phyloP scores from a whole-genome alignment of 2,888 invertebrate species.

The Hylaea fasciaria region DNA sequence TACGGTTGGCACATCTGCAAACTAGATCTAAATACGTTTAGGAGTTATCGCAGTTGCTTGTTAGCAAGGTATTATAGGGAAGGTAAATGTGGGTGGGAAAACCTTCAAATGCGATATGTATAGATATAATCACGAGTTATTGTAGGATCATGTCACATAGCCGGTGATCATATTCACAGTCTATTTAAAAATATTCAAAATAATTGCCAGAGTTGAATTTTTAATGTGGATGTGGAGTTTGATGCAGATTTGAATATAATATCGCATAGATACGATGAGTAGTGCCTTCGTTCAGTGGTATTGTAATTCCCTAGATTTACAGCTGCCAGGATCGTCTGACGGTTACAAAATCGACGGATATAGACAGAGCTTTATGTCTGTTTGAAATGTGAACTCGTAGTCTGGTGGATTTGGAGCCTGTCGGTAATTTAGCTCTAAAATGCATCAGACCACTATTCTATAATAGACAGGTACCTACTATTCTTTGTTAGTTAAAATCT shows the following conservation, averaged over 20 bases:
- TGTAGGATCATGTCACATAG: no score
- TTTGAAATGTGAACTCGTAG: background rate
- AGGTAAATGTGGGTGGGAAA: background rate
- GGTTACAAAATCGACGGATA: constrained; percentile 8
- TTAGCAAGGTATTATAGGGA: background rate
- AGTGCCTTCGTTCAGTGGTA: constrained; percentile 1
- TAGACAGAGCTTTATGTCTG: background rate
- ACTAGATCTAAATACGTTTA: constrained; percentile 39
- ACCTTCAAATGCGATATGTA: no score
- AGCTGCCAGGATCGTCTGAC: constrained; percentile 14
- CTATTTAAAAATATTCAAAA: no score
- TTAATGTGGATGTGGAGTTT: no score
- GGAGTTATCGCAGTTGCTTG: constrained; percentile 24
- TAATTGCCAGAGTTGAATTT: no score
- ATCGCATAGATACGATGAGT: constrained; percentile 1
- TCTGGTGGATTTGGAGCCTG: no score
- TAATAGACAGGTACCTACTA: no score
- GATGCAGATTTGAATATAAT: background rate
- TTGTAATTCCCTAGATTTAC: constrained; percentile 12
- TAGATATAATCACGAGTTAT: no score
- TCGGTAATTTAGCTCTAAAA: no score
- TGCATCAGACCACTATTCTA: no score
- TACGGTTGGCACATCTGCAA: constrained; percentile 37
- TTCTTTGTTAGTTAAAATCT: no score
- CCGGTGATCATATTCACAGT: no score